These are phyloP conservation scores for Mus musculus DNA, from an alignment of 2,113 vertebrate genomes.

Conservation along the genomic window DNA sequence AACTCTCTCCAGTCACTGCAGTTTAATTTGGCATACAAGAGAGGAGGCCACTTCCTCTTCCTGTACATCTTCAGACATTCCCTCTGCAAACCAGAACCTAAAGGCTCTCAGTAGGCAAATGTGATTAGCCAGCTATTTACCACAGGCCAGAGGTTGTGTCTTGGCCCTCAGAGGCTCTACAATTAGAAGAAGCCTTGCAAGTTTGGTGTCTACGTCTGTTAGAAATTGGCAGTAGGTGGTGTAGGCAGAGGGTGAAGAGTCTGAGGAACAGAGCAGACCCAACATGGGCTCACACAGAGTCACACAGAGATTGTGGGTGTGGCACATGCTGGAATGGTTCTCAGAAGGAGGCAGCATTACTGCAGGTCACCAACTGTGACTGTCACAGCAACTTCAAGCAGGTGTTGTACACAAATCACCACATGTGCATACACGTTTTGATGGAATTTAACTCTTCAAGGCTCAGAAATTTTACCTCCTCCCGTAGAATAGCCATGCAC, in stretches of 20 bases:
- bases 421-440: not conserved
- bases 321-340: not conserved
- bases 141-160: not conserved
- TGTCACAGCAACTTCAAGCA: not conserved
- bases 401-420: not conserved
- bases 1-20: not conserved
- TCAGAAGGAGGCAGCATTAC: not conserved
- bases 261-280: not conserved
- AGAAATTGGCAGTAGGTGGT: not conserved
- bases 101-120: not conserved
- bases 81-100: not conserved
- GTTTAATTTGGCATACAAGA: not conserved
- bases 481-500: not conserved
- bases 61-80: not conserved
- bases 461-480: not conserved
- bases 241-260: not conserved
- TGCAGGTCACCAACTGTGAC: not conserved
- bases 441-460: not conserved
- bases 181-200: not conserved
- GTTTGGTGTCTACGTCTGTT: not conserved
- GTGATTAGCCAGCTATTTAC: not conserved
- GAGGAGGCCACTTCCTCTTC: not conserved
- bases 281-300: not conserved
- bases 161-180: not conserved
- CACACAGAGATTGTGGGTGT: not conserved